A percentile compares a stretch with the other conserved stretches of the same genome.
phyloP scores from a whole-genome alignment of 1,140 invertebrate genomes.

The Asbolus verrucosus region DNA sequence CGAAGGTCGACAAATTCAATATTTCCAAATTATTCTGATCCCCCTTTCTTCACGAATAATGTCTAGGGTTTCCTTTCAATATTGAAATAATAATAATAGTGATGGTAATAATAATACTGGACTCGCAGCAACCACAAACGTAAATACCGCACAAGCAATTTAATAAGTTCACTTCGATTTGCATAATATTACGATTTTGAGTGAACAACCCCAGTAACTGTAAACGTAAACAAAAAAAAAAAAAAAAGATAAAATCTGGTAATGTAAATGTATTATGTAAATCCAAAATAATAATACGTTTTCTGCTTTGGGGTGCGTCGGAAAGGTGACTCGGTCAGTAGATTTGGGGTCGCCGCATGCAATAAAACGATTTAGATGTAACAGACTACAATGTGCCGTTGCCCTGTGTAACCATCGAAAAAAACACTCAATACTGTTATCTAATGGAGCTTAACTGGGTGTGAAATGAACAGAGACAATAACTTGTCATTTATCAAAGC shows the following conservation, averaged over 20 bases:
- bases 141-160: background rate
- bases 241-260: background rate
- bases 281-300: background rate
- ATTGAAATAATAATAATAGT: background rate
- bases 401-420: too few species aligned
- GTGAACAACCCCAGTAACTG: background rate
- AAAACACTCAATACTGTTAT: background rate
- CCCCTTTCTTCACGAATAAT: too few species aligned
- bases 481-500: background rate
- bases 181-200: too few species aligned
- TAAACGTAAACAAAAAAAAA: too few species aligned
- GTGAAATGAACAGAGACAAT: background rate
- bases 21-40: too few species aligned
- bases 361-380: background rate
- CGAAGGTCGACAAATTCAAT: too few species aligned
- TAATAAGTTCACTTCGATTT: background rate
- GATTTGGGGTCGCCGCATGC: background rate
- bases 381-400: background rate
- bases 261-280: slow-evolving; percentile 4
- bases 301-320: too few species aligned
- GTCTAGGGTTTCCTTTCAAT: background rate
- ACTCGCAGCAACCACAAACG: too few species aligned
- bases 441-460: background rate
- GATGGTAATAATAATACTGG: background rate
- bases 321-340: too few species aligned